Base-by-base conservation (phyloP, 2,888 invertebrate genomes). In the Thumatha senex region DNA sequence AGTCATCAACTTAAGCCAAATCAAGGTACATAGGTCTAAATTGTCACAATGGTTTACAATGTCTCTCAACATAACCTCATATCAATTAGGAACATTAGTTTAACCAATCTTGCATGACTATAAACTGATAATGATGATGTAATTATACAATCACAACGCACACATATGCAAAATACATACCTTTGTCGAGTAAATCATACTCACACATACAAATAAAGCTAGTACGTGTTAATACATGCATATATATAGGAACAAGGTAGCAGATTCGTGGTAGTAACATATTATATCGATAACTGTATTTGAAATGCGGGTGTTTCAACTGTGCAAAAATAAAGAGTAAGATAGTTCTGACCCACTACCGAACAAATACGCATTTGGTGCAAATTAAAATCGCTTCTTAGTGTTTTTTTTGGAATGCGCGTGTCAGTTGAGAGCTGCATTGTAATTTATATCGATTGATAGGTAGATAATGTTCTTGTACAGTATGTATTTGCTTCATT, bases 1-100 rank as follows among this genome's bases (percentile, higher is more conserved):
- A n/a, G n/a, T n/a, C n/a, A n/a, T n/a, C n/a, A n/a, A n/a, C 5
- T 24, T 24, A 24, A 24, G 5, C 18, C 18, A 24, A 24, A 24
- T 24, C 18, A 5, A 2, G 18, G 5, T 4, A 24, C 18, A 24
- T 24, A 24, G 18, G 18, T 24, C 5, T 24, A 2, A 24, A 24
- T 24, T 24, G 5, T 24, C 18, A 24, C 18, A 24, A 24, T 24
- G 18, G 18, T 24, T 24, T 24, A 24, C 5, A 24, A 24, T 5
- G 3, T 24, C 18, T 24, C 5, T 8, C 4, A 3, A 43, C 36
- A 41, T 44, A 40, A 54, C 58, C 55, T 68, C 69, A 70, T 68
- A 70, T 76, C 76, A 79, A 83, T 80, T 78, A 78, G 74, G 74
- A 72, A 79, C 81, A 83, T 82, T 78, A 80, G 81, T 82, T 74